Evolutionary conservation across 2,797 vertebrate species (phyloP), one percentile per base, ranked within the genome.

Genomic region (Champsocephalus gunnari): DNA sequence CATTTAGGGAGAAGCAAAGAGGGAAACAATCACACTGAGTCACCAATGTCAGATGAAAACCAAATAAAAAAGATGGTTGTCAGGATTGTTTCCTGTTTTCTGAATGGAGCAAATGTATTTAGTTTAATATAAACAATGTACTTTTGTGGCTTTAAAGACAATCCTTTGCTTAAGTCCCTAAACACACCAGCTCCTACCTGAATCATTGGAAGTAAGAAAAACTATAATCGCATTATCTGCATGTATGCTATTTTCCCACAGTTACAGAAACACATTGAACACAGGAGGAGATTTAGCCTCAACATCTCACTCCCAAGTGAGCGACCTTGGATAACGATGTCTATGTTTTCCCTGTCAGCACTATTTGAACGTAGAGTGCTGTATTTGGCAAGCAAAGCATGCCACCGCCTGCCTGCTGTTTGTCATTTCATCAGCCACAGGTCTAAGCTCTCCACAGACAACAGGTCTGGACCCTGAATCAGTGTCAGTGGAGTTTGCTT

Each of bases 361-460:
- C 84, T 88, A 84, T 89, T 90, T 90, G 71, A 90, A 88, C 70
- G 28, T 66, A 10, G 53, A 86, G 76, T 70, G 84, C 88, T 90
- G 87, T 88, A 68, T 91, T 92, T 92, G 91, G 89, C 88, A 87
- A 82, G 82, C 38, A 72, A 83, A 85, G 90, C 92, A 87, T 91
- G 91, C 90, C 85, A 80, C 79, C 62, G 92, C 88, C 86, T 90
- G 88, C 91, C 88, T 90, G 88, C 89, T 87, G 90, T 92, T 94
- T 92, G 92, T 92, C 90, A 88, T 92, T 88, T 92, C 61, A 90
- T 79, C 71, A 74, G 85, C 78, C 59, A 88, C 66, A 80, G 79
- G 80, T 87, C 83, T 66, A 80, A 75, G 51, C 69, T 80, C 64
- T 64, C 16, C 14, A 56, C 51, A 78, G 73, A 78, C 70, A 54